Evolutionary conservation across 2,113 vertebrate genomes (phyloP).

Genomic region (rat (Rattus norvegicus)): GRCr8 NC_086022.1:175414501-175415000

Average conservation of each 20-base stretch:
- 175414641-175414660: not conserved
- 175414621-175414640: not conserved
- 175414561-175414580: not conserved
- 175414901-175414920: not conserved
- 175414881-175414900: not conserved
- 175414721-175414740: not conserved
- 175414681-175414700: not conserved
- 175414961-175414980: not conserved
- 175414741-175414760: not conserved
- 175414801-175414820: not conserved
- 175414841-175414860: conserved; percentile 23
- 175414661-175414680: not conserved
- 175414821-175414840: not conserved
- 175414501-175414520: conserved; percentile 64
- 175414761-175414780: not conserved
- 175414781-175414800: not conserved
- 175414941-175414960: not conserved
- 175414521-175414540: conserved; percentile 49
- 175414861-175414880: not conserved
- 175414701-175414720: not conserved
- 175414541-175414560: conserved; percentile 28
- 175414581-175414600: not conserved
- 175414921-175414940: not conserved
- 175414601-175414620: not conserved
- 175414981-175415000: not conserved